These are phyloP conservation scores for Littorina saxatilis DNA, from an alignment of 1,140 invertebrate genomes.

Conservation along the genomic window DNA sequence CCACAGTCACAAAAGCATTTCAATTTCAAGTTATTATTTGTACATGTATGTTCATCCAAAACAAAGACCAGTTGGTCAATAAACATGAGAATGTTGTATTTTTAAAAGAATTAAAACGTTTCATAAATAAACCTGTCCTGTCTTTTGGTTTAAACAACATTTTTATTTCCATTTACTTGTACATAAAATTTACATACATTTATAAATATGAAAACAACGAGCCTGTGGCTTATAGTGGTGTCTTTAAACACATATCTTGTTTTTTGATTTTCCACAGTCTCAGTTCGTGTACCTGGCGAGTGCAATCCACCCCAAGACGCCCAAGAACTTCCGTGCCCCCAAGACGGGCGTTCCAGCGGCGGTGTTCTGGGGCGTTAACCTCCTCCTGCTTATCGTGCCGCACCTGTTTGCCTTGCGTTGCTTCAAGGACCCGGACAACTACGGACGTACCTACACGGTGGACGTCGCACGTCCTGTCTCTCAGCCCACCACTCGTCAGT, in stretches of 20 bases:
- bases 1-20: no score
- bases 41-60: no score
- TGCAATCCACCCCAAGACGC: conserved; percentile 55
- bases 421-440: conserved; percentile 35
- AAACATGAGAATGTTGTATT: neutral
- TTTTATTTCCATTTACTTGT: no score
- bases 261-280: conserved; percentile 53
- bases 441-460: conserved; percentile 40
- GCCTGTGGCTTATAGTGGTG: no score
- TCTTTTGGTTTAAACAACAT: no score
- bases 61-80: no score
- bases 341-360: conserved; percentile 19
- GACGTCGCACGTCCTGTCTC: conserved; percentile 31
- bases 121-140: no score
- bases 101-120: no score
- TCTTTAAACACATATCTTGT: no score
- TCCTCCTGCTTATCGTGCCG: conserved; percentile 55
- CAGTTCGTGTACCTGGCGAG: conserved; percentile 61
- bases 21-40: no score
- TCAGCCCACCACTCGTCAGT: neutral
- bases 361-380: conserved; percentile 59
- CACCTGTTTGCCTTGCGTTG: conserved; percentile 55
- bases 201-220: no score
- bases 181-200: no score
- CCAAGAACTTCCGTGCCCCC: conserved; percentile 44